Evolutionary conservation across 2,113 vertebrate species (phyloP).

Genomic region (Nothoprocta perdicaria): DNA sequence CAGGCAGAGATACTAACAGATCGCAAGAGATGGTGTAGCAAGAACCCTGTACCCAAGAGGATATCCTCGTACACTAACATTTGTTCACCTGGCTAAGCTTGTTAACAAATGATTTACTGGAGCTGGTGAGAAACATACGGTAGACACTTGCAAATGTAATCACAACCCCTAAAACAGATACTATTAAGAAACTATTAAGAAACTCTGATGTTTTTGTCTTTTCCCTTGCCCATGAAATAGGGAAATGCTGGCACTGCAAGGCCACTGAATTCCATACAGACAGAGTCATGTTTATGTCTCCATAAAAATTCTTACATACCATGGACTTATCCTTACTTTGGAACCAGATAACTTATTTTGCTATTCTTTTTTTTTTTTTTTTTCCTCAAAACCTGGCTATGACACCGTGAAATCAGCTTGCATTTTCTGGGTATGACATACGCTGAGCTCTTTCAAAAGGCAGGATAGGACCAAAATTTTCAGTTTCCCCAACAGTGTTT

Average conservation of each 20-base stretch:
- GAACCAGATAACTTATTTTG: neutral
- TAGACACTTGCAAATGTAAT: neutral
- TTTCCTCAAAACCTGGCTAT: neutral
- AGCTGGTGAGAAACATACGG: neutral
- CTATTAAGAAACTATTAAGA: conserved; percentile 34
- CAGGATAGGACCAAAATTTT: neutral
- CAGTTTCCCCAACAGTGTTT: neutral
- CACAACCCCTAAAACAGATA: conserved; percentile 37
- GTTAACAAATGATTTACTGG: neutral
- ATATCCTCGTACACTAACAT: neutral
- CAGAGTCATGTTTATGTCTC: conserved; percentile 26
- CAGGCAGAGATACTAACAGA: neutral
- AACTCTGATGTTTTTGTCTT: neutral
- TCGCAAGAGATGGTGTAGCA: neutral
- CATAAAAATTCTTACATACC: neutral
- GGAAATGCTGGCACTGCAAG: neutral
- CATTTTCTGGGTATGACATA: neutral
- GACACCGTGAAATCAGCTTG: neutral
- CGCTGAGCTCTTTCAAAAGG: neutral
- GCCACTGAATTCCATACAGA: conserved; percentile 21
- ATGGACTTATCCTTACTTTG: conserved; percentile 22
- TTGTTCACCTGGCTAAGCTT: neutral
- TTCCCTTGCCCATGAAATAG: neutral
- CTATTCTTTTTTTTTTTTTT: neutral
- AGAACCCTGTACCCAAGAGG: neutral